Evolutionary conservation across 1,140 invertebrate genomes (phyloP).

Genomic region (Drosophila kohkoa): DNA sequence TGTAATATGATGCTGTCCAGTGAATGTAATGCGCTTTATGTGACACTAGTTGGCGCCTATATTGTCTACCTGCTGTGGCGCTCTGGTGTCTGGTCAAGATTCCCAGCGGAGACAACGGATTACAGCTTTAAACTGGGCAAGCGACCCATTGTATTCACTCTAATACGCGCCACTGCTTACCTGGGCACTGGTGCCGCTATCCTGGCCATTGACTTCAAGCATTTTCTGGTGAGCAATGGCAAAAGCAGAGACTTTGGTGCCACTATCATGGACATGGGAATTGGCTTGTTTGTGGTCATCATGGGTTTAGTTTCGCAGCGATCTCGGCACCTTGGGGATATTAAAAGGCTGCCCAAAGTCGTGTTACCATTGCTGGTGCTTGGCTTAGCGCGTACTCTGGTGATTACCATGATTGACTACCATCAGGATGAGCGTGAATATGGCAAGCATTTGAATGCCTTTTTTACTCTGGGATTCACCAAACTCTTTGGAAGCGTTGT

Average conservation of each 20-base stretch:
- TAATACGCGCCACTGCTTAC: slow-evolving; percentile 89
- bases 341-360: slow-evolving; percentile 76
- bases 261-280: slow-evolving; percentile 97
- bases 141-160: slow-evolving; percentile 60
- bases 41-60: not conserved
- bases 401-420: slow-evolving; percentile 90
- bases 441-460: slow-evolving; percentile 99
- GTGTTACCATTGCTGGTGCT: slow-evolving; percentile 88
- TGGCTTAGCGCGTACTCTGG: slow-evolving; percentile 89
- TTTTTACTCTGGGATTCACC: slow-evolving; percentile 94
- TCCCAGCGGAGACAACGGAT: not conserved
- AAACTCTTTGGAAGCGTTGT: slow-evolving; percentile 89
- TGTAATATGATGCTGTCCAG: slow-evolving; percentile 43
- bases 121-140: slow-evolving; percentile 42
- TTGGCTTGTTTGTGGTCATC: slow-evolving; percentile 94
- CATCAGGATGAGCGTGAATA: slow-evolving; percentile 96
- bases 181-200: slow-evolving; percentile 93
- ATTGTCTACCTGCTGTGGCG: slow-evolving; percentile 18
- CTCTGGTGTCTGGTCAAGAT: not conserved
- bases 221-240: slow-evolving; percentile 93
- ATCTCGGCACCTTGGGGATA: slow-evolving; percentile 66
- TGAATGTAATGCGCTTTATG: slow-evolving; percentile 25
- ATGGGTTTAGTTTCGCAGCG: slow-evolving; percentile 91
- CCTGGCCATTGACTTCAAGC: slow-evolving; percentile 95
- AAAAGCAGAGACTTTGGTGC: slow-evolving; percentile 96